Evolutionary conservation across 2,888 invertebrate genomes (phyloP).

Genomic region (Drosophila setosimentum): DNA sequence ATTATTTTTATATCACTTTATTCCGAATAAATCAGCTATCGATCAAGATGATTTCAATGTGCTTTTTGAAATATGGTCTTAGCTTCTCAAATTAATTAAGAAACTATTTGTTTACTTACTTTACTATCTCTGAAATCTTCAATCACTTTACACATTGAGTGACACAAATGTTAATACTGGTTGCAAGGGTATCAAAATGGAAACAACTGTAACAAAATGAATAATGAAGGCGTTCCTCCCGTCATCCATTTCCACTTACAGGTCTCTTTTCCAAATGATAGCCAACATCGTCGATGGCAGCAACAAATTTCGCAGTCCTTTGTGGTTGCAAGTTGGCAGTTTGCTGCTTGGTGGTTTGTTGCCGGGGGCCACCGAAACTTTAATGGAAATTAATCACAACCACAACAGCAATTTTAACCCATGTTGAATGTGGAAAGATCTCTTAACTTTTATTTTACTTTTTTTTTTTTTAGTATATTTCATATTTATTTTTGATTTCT

Average conservation of each 20-base stretch:
- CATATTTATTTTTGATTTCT: slow-evolving; percentile 72
- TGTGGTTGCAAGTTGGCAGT: slow-evolving; percentile 22
- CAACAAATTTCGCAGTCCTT: slow-evolving; percentile 40
- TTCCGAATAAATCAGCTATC: not conserved
- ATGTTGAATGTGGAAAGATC: slow-evolving; percentile 28
- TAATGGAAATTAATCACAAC: slow-evolving; percentile 71
- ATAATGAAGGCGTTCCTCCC: slow-evolving; percentile 83
- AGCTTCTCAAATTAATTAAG: not conserved
- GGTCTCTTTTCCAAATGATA: slow-evolving; percentile 33
- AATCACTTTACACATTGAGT: slow-evolving; percentile 19
- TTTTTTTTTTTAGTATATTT: slow-evolving; percentile 24
- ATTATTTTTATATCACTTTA: not conserved
- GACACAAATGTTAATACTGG: slow-evolving; percentile 22
- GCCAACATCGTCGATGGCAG: slow-evolving; percentile 14
- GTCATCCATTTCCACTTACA: slow-evolving; percentile 82
- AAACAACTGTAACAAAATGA: slow-evolving; percentile 54
- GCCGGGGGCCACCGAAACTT: slow-evolving; percentile 41
- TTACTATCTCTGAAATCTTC: slow-evolving; percentile 3
- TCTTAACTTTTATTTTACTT: slow-evolving; percentile 21
- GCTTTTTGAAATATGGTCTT: not conserved
- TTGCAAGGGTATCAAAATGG: slow-evolving; percentile 19
- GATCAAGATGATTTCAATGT: not conserved
- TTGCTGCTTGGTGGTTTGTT: slow-evolving; percentile 22
- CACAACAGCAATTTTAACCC: slow-evolving; percentile 55
- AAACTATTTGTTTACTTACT: slow-evolving; percentile 1